Conservation (phyloP, 2,113 vertebrate genomes). For the Formicarius rufipectus region DNA sequence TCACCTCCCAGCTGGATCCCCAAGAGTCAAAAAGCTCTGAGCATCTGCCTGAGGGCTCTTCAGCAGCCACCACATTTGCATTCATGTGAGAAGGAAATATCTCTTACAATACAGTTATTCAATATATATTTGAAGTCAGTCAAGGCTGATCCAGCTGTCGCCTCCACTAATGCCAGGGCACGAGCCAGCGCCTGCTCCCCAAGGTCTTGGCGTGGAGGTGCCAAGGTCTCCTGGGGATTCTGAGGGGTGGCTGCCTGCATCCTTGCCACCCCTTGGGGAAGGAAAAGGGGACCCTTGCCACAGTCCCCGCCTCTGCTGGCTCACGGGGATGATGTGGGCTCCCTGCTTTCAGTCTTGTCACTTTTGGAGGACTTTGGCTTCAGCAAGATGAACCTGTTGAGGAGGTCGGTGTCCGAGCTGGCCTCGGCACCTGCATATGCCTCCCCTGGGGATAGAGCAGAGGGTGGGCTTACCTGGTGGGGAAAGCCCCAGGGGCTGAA, state of each 20-base stretch:
- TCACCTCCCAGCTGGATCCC: not conserved
- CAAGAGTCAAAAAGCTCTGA: not conserved
- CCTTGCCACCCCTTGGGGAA: not conserved
- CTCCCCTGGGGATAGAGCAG: constrained; percentile 64
- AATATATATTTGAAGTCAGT: constrained; percentile 72
- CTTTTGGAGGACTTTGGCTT: constrained; percentile 74
- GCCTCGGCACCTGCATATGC: constrained; percentile 54
- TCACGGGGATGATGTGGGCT: constrained; percentile 63
- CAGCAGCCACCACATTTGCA: not conserved
- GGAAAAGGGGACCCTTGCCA: not conserved
- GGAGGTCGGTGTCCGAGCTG: constrained; percentile 76
- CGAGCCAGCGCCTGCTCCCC: not conserved
- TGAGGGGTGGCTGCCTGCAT: not conserved
- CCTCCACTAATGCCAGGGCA: not conserved
- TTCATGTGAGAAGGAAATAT: constrained; percentile 33
- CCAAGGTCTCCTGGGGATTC: not conserved
- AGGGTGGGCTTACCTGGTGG: not conserved
- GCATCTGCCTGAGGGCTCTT: not conserved
- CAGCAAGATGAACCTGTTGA: constrained; percentile 77
- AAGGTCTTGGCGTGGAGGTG: not conserved
- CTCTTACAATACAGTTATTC: constrained; percentile 64
- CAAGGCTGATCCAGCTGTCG: constrained; percentile 32
- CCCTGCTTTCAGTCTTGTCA: constrained; percentile 40
- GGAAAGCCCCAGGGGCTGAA: not conserved
- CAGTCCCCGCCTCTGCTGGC: accelerated